These are phyloP conservation scores for Phylloscopus whistleri DNA, from an alignment of 2,113 vertebrate species.

Conservation along the genomic window DNA sequence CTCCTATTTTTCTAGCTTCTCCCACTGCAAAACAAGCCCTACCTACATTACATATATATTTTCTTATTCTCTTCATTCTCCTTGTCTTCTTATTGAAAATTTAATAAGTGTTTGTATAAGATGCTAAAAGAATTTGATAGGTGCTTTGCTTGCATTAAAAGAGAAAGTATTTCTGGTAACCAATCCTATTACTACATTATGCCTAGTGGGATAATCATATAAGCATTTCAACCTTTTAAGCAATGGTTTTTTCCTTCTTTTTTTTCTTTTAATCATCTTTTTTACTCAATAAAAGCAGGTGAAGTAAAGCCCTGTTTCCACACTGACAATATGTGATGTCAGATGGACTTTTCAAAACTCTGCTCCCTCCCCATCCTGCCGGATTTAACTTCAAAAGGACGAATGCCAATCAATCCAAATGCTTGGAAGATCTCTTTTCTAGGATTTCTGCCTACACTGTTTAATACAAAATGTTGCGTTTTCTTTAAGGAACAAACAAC, in stretches of 20 bases:
- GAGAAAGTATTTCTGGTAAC: neutral
- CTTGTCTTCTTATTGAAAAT: neutral
- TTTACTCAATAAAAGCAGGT: neutral
- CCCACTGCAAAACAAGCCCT: neutral
- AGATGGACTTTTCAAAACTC: neutral
- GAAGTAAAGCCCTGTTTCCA: neutral
- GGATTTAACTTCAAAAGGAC: neutral
- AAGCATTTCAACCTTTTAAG: neutral
- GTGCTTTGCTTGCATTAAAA: neutral
- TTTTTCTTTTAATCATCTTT: neutral
- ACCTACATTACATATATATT: neutral
- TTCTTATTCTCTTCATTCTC: neutral
- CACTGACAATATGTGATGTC: neutral
- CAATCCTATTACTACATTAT: neutral
- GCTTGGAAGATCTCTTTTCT: neutral
- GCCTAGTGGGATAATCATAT: neutral
- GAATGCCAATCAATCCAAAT: neutral
- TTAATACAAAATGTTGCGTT: neutral
- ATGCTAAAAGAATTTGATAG: neutral
- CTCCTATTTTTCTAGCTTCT: neutral
- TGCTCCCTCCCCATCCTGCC: neutral
- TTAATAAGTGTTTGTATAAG: neutral
- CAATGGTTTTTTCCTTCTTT: fast-evolving
- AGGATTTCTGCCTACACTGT: neutral
- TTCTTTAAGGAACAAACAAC: neutral